Base-by-base conservation (phyloP, 1,140 invertebrate genomes). In the Pogonomyrmex barbatus region DNA sequence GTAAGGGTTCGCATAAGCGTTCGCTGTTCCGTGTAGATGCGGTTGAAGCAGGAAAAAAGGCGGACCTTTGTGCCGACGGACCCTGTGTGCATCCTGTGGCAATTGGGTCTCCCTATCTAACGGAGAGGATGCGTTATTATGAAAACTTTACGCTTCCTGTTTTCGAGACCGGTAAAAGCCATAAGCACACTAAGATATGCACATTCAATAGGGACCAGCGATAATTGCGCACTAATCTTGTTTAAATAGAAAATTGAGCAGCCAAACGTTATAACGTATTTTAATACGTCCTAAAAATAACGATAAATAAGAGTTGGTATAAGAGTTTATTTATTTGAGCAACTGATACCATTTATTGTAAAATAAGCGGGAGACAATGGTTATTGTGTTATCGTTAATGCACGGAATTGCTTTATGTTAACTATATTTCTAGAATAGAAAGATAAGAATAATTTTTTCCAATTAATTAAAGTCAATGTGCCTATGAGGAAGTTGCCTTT, bases 61-160 rank as follows among this genome's bases (percentile, higher is more conserved):
- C 58, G 73, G 54, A 87, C 90, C 90, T 91, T 91, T 88, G 86
- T 89, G 62, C 56, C 58, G 76, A 42, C 76, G 78, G 86, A 90
- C 88, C 90, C 89, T 86, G 88, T 91, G 90, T 89, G 88, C 90
- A 89, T 91, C 85, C 90, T 91, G 88, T 82, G 88, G 89, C 87
- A 82, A 91, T 89, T 88, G 88, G 88, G 90, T 91, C 88, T 91
- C 82, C 89, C 81, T 86, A 85, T 90, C 89, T 75, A 85, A 39
- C 84, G 88, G 87, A 85, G 86, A 90, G 89, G 89, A 90, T 88
- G 86, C 88, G 88, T 91, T 91, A 91, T 91, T 91, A 91, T 91
- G 91, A 91, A 91, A 91, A 91, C 87, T 89, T 88, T 85, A 71
- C 73, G 86, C 89, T 88, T 90, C 88, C 82, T 90, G 89, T 90